These are phyloP conservation scores for Cephus cinctus DNA, from an alignment of 1,140 invertebrate species.

Conservation along the genomic window DNA sequence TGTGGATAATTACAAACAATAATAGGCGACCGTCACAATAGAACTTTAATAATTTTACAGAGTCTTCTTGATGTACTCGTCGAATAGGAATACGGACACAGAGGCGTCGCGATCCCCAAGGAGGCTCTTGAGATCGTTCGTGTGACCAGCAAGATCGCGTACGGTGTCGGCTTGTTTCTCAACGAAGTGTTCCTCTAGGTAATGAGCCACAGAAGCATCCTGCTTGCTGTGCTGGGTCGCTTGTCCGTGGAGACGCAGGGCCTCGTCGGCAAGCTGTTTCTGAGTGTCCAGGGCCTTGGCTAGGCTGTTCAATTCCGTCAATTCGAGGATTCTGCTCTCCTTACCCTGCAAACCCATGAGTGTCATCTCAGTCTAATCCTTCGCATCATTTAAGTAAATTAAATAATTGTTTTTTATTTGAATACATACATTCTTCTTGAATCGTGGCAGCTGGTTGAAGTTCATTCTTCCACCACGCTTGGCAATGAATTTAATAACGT, in stretches of 20 bases:
- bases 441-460: conserved; percentile 42
- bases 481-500: conserved; percentile 73
- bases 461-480: conserved; percentile 66
- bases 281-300: conserved; percentile 73
- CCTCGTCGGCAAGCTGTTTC: conserved; percentile 69
- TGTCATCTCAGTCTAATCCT: not conserved
- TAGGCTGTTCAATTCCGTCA: conserved; percentile 68
- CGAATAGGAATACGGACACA: conserved; percentile 70
- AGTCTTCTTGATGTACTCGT: conserved; percentile 71
- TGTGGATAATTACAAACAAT: no score
- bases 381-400: no score
- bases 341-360: conserved; percentile 28
- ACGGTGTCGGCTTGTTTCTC: conserved; percentile 66
- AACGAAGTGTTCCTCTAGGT: conserved; percentile 73
- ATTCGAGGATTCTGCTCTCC: conserved; percentile 34
- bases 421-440: conserved; percentile 32
- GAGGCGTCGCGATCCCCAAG: conserved; percentile 62
- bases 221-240: conserved; percentile 35
- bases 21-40: no score
- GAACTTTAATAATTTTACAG: conserved; percentile 33
- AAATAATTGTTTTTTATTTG: no score
- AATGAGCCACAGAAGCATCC: conserved; percentile 61
- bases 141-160: conserved; percentile 69
- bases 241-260: conserved; percentile 62
- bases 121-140: conserved; percentile 69